These are phyloP conservation scores for Vanessa atalanta DNA, from an alignment of 1,140 invertebrate species.

Conservation along the genomic window DNA sequence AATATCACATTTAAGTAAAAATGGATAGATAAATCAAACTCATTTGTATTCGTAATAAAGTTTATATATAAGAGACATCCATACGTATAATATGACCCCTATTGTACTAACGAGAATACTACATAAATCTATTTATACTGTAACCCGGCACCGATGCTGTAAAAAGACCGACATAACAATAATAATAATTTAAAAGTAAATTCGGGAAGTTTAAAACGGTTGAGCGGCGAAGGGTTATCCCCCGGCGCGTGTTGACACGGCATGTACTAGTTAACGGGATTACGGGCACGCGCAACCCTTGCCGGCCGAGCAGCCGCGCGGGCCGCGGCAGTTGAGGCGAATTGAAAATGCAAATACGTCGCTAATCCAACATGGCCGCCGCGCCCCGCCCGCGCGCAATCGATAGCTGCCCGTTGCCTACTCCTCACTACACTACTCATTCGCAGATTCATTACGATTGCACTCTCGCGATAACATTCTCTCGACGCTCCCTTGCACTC, in stretches of 20 bases:
- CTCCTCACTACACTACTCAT: background rate
- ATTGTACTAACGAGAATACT: slow-evolving; percentile 9
- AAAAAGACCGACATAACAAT: slow-evolving; percentile 28
- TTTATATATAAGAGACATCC: background rate
- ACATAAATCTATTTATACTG: slow-evolving; percentile 31
- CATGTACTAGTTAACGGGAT: slow-evolving; percentile 51
- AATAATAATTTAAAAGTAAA: slow-evolving; percentile 49
- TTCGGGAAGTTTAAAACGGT: slow-evolving; percentile 46
- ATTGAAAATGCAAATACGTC: slow-evolving; percentile 71
- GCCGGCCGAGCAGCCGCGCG: slow-evolving; percentile 40
- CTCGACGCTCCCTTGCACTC: slow-evolving; percentile 22
- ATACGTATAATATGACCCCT: background rate
- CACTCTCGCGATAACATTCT: slow-evolving; percentile 36
- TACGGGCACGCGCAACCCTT: slow-evolving; percentile 56
- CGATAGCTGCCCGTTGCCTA: slow-evolving; percentile 22
- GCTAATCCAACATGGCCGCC: slow-evolving; percentile 65
- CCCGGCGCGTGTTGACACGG: slow-evolving; percentile 40
- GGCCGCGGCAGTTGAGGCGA: slow-evolving; percentile 46
- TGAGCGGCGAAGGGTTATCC: slow-evolving; percentile 22
- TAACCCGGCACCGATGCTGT: slow-evolving; percentile 27
- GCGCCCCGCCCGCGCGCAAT: slow-evolving; percentile 22
- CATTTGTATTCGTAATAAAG: background rate
- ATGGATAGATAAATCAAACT: background rate
- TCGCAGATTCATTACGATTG: slow-evolving; percentile 38
- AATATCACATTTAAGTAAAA: background rate